Evolutionary conservation across 2,113 vertebrate species (phyloP), one percentile per base, ranked within the genome.

Genomic region (Strigops habroptila): DNA sequence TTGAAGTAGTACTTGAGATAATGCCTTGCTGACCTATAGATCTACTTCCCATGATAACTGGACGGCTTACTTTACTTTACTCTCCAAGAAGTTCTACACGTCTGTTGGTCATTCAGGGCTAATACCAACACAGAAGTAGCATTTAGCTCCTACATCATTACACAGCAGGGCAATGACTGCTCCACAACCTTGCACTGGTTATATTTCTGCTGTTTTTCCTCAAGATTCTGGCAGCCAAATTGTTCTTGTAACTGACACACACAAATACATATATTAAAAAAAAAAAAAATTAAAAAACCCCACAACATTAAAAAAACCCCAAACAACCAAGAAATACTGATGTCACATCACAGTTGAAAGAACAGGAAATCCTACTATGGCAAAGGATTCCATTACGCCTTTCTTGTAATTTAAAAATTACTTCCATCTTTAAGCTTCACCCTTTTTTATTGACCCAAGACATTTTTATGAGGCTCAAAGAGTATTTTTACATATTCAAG

Each of bases 251-350:
- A 64, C 35, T 46, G 25, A 33, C 28, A 53, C 33, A 51, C 14
- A 43, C 12, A n/a, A n/a, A 23, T 57, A 68, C 22, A 64, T 21
- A 53, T 7, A n/a, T n/a, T n/a, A n/a, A 35, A 52, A 27, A 30
- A 64, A 64, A 64, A 64, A 41, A n/a, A 16, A 46, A n/a, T 75
- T 44, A 19, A 22, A 33, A 3, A 3, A 7, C 8, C 1, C 3
- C 24, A 7, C 25, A 73, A 31, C 19, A n/a, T 12, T n/a, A 39
- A 85, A 28, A 11, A 59, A 4, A 0, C 0, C 3, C 3, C 8
- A 49, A 68, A 5, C 14, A 65, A 25, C 12, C 39, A 81, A 69
- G 51, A 90, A 67, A 67, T 67, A 11, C 62, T 79, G 25, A 35
- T 62, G 27, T 51, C 35, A 75, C 15, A 57, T 37, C 5, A 14